Conservation (phyloP, 2,888 invertebrate species). For the Deilephila porcellus region DNA sequence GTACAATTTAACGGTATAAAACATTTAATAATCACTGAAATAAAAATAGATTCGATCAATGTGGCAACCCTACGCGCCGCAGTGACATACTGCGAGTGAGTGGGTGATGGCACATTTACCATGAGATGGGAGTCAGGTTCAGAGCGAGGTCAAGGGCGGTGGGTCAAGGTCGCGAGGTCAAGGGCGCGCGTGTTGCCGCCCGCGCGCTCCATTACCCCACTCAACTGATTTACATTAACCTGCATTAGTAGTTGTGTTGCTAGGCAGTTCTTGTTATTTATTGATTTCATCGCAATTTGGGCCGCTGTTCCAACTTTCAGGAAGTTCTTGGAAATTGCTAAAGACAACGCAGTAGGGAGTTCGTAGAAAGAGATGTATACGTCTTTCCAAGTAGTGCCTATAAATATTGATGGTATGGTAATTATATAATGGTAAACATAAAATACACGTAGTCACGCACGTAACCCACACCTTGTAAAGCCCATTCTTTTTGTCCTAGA, state of each 20-base stretch:
- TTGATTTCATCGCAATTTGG: background rate
- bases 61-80: background rate
- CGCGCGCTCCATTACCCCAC: background rate
- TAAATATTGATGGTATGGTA: too few species aligned
- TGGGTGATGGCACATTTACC: conserved; percentile 14
- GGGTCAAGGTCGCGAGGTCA: conserved; percentile 11
- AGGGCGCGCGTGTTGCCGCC: conserved; percentile 2
- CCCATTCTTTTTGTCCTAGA: too few species aligned
- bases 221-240: background rate
- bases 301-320: background rate
- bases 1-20: background rate
- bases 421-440: too few species aligned
- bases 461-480: too few species aligned
- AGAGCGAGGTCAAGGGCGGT: background rate
- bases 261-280: conserved; percentile 16
- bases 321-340: background rate
- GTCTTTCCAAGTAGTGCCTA: background rate
- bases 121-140: conserved; percentile 1
- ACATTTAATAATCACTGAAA: background rate
- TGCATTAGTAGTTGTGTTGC: background rate
- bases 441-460: too few species aligned
- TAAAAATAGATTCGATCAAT: background rate
- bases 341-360: background rate
- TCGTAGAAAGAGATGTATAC: background rate
- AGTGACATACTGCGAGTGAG: conserved; percentile 6